Percentiles rank a stretch among this genome's conserved stretches.
Evolutionary conservation across 2,113 vertebrate species (phyloP).

Genomic region (Origma solitaria): DNA sequence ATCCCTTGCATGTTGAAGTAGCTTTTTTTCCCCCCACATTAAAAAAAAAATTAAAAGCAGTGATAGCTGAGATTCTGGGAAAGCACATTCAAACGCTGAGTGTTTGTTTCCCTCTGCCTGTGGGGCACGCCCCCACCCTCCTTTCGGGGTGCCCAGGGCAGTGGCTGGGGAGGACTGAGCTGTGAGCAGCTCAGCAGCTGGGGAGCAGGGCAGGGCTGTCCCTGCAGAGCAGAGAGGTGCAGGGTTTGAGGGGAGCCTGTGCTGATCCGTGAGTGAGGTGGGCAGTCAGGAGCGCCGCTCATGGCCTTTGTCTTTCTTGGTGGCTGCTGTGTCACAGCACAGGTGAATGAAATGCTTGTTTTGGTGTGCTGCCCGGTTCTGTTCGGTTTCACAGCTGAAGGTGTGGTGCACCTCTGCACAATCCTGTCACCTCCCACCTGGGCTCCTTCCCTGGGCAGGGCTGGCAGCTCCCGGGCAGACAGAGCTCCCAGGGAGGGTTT

Average conservation of each 20-base stretch:
- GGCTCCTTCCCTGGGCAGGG: background rate
- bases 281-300: rapidly evolving
- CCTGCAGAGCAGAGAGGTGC: rapidly evolving
- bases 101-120: rapidly evolving
- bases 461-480: rapidly evolving
- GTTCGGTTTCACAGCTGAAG: rapidly evolving
- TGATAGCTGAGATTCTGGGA: background rate
- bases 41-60: background rate
- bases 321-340: background rate
- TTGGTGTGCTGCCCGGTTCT: rapidly evolving
- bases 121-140: background rate
- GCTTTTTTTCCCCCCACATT: background rate
- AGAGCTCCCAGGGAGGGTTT: background rate
- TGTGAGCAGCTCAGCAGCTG: background rate
- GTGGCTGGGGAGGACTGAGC: background rate
- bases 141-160: background rate
- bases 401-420: background rate
- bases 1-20: background rate
- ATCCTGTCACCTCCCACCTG: rapidly evolving
- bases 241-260: background rate
- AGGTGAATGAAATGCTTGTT: rapidly evolving
- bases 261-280: background rate
- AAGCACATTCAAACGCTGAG: background rate
- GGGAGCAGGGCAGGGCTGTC: background rate
- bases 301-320: background rate